A percentile compares a stretch with the other conserved stretches of the same genome.
Conservation (phyloP, 1,140 invertebrate species). For the Drosophila nigrodunni region DNA sequence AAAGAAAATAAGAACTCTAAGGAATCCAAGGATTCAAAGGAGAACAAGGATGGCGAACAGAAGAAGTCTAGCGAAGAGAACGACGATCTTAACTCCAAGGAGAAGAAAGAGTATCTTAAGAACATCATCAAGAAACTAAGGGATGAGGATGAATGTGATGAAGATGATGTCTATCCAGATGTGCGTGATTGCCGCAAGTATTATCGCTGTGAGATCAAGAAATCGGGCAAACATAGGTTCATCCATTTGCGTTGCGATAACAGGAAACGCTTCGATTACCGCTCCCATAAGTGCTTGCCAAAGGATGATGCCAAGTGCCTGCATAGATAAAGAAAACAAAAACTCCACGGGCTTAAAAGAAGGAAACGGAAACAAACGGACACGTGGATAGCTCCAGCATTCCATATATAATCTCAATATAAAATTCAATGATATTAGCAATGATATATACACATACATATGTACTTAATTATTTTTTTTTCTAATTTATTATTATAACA, state of each 20-base stretch:
- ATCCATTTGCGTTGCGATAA: conserved; percentile 62
- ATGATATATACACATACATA: conserved; percentile 45
- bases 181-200: conserved; percentile 73
- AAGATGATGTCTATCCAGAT: conserved; percentile 73
- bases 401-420: conserved; percentile 51
- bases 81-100: conserved; percentile 65
- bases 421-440: conserved; percentile 64
- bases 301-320: conserved; percentile 61
- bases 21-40: conserved; percentile 37
- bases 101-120: conserved; percentile 66
- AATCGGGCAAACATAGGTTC: conserved; percentile 64
- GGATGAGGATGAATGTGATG: conserved; percentile 70
- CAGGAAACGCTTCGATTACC: conserved; percentile 69
- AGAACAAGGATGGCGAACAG: conserved; percentile 39
- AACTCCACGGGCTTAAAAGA: background rate
- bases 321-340: conserved; percentile 42
- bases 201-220: conserved; percentile 70
- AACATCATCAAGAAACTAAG: conserved; percentile 70
- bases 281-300: conserved; percentile 38
- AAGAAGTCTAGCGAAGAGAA: conserved; percentile 52
- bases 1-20: conserved; percentile 39
- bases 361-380: conserved; percentile 6
- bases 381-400: conserved; percentile 29
- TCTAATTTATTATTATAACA: conserved; percentile 69
- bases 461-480: conserved; percentile 34